phyloP scores from a whole-genome alignment of 2,797 vertebrate genomes.

The Thaleichthys pacificus region DNA sequence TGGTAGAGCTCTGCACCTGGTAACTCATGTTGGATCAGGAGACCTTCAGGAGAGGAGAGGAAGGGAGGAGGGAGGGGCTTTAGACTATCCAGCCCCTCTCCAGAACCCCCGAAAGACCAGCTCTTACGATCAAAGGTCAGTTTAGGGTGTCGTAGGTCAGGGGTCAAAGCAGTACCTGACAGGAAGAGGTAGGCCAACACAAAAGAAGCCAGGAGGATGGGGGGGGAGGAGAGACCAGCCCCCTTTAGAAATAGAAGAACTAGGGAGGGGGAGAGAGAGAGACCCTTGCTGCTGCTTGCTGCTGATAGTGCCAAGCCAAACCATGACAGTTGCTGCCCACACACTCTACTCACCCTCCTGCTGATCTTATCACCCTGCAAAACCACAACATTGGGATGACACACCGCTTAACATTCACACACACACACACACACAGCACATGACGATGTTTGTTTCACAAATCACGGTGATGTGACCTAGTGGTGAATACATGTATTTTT shows the following conservation, averaged over 20 bases:
- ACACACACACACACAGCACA: not conserved
- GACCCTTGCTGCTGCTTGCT: constrained; percentile 65
- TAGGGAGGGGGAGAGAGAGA: constrained; percentile 34
- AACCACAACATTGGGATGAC: constrained; percentile 86
- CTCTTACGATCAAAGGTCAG: constrained; percentile 33
- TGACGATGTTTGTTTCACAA: not conserved
- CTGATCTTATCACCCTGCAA: constrained; percentile 99
- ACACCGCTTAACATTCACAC: not conserved
- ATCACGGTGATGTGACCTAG: not conserved
- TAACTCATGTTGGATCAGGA: not conserved
- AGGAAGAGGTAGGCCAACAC: constrained; percentile 6
- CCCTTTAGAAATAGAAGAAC: not conserved
- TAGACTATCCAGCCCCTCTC: constrained; percentile 22
- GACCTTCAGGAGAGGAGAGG: not conserved
- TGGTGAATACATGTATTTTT: not conserved
- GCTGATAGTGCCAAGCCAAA: constrained; percentile 68
- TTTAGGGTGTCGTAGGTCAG: constrained; percentile 18
- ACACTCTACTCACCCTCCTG: constrained; percentile 93
- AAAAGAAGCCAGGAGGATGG: not conserved
- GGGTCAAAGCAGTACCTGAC: constrained; percentile 42
- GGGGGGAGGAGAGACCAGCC: constrained; percentile 58
- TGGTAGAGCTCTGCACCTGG: not conserved
- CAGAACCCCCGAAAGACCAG: constrained; percentile 35
- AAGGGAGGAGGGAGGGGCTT: too few relatives aligned
- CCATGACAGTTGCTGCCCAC: constrained; percentile 60